Evolutionary conservation across 2,113 vertebrate genomes (phyloP).

Genomic region (Micronycteris hirsuta): DNA sequence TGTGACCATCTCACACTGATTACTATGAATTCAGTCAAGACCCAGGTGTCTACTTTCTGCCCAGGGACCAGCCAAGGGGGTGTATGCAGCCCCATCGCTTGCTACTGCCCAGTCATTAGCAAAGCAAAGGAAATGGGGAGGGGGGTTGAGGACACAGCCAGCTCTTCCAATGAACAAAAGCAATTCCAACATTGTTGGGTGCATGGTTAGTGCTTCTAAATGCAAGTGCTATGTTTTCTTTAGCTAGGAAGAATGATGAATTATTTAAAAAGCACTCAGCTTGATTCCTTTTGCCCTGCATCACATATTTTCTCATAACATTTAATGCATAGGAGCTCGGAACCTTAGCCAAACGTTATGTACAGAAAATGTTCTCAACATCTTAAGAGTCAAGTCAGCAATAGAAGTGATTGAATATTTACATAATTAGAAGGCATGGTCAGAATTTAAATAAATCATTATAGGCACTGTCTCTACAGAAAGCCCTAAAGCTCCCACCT

Average conservation of each 20-base stretch:
- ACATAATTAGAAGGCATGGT: constrained; percentile 46
- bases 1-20: neutral
- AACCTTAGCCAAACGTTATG: constrained; percentile 23
- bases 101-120: neutral
- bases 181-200: neutral
- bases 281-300: neutral
- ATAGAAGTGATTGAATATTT: constrained; percentile 43
- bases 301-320: constrained; percentile 20
- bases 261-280: constrained; percentile 50
- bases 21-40: neutral
- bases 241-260: constrained; percentile 32
- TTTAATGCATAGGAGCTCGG: neutral
- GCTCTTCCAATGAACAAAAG: neutral
- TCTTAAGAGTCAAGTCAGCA: constrained; percentile 27
- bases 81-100: accelerated
- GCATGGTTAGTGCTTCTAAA: neutral
- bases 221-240: neutral
- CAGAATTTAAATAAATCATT: constrained; percentile 68
- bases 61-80: neutral
- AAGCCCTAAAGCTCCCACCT: constrained; percentile 4
- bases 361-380: constrained; percentile 27
- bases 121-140: neutral
- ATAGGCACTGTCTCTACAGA: constrained; percentile 18
- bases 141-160: neutral
- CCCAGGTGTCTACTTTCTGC: neutral